Evolutionary conservation across 2,888 invertebrate species (phyloP).

Genomic region (Zygothrica quintamaculata): DNA sequence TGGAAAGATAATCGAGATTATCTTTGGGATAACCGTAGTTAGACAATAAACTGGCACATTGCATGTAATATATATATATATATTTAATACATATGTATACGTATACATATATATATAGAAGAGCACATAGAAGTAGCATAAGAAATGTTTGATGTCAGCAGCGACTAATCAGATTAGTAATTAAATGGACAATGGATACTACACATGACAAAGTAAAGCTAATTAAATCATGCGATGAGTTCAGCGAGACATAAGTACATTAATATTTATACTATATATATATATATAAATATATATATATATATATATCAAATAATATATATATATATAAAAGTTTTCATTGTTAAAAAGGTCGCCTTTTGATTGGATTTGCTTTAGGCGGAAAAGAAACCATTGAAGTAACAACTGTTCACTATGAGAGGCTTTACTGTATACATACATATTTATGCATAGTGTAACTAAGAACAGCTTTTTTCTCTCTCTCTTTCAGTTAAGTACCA

Average conservation of each 20-base stretch:
- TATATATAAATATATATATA: not conserved
- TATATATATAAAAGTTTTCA: no score
- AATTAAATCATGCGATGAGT: slow-evolving; percentile 34
- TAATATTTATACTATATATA: not conserved
- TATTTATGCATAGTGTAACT: not conserved
- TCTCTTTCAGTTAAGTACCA: slow-evolving; percentile 1
- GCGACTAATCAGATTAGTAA: slow-evolving; percentile 40
- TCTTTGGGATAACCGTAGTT: slow-evolving; percentile 20
- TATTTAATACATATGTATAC: not conserved
- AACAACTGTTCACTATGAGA: no score
- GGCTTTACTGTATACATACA: no score
- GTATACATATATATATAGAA: not conserved
- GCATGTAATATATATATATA: slow-evolving; percentile 4
- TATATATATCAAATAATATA: no score
- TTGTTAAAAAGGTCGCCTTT: no score
- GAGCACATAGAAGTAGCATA: not conserved
- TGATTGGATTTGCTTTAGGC: no score
- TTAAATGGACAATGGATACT: slow-evolving; percentile 26
- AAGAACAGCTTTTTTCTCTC: no score
- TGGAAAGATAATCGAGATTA: slow-evolving; percentile 7
- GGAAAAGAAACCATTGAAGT: no score
- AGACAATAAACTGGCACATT: slow-evolving; percentile 9
- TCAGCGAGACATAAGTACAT: slow-evolving; percentile 4
- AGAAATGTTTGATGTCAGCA: slow-evolving; percentile 2
- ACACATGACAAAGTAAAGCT: slow-evolving; percentile 26